These are phyloP conservation scores for Chelidonichthys spinosus DNA, from an alignment of 2,797 vertebrate genomes.

Conservation along the genomic window DNA sequence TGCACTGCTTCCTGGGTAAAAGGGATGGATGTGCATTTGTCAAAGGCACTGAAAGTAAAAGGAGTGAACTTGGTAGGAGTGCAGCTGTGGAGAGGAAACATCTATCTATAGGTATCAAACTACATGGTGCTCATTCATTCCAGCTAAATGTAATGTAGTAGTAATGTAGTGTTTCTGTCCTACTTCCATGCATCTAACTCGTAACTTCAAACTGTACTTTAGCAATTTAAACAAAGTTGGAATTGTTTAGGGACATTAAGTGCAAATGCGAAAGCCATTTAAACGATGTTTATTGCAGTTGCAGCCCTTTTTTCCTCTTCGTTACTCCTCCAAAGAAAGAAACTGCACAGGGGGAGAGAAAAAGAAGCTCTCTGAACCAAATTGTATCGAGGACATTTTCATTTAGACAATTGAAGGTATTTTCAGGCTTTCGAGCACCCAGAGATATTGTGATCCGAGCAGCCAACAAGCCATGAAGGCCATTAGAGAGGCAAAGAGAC, in stretches of 20 bases:
- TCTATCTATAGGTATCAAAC: background rate
- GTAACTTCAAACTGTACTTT: constrained; percentile 48
- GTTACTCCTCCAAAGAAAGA: constrained; percentile 40
- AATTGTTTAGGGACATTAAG: constrained; percentile 66
- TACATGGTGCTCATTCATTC: constrained; percentile 6
- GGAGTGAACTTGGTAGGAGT: background rate
- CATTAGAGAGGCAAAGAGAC: constrained; percentile 62
- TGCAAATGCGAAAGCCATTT: constrained; percentile 41
- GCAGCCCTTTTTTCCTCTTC: constrained; percentile 16
- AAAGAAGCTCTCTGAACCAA: constrained; percentile 39
- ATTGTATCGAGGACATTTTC: constrained; percentile 54
- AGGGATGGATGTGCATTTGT: background rate
- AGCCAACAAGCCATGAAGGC: constrained; percentile 63
- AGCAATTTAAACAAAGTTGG: constrained; percentile 61
- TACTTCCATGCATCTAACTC: constrained; percentile 40
- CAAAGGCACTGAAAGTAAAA: no score
- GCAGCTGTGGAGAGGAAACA: background rate
- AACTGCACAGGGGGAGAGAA: constrained; percentile 12
- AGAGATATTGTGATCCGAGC: constrained; percentile 55
- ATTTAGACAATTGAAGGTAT: constrained; percentile 62
- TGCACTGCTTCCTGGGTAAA: background rate
- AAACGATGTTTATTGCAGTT: constrained; percentile 44
- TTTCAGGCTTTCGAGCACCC: constrained; percentile 52
- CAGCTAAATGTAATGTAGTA: no score
- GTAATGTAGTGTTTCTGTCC: background rate